Percentiles rank a stretch among this genome's conserved stretches.
phyloP scores from a whole-genome alignment of 2,113 vertebrate genomes.

The Sinocyclocheilus grahami region DNA sequence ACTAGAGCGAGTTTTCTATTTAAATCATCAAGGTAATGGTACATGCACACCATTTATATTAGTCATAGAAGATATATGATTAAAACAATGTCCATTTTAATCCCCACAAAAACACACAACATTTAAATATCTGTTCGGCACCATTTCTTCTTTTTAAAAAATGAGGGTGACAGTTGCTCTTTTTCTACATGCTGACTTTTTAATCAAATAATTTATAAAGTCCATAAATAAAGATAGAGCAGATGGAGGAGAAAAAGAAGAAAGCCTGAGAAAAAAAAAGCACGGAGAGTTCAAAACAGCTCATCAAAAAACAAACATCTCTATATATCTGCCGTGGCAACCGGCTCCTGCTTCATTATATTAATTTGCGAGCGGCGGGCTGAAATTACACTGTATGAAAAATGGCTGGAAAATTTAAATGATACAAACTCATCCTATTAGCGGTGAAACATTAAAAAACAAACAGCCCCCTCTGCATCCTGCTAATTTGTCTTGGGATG shows the following conservation, averaged over 20 bases:
- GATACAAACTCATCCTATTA: slow-evolving; percentile 99
- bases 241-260: slow-evolving; percentile 74
- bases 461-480: slow-evolving; percentile 85
- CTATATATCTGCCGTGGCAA: slow-evolving; percentile 93
- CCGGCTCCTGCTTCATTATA: slow-evolving; percentile 99
- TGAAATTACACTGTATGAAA: slow-evolving; percentile 97
- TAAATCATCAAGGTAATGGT: slow-evolving; percentile 75
- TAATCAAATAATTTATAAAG: slow-evolving; percentile 84
- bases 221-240: slow-evolving; percentile 77
- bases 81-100: slow-evolving; percentile 76
- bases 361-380: slow-evolving; percentile 98
- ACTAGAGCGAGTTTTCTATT: slow-evolving; percentile 62
- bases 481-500: slow-evolving; percentile 93
- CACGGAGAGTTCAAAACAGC: slow-evolving; percentile 79
- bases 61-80: slow-evolving; percentile 72
- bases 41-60: slow-evolving; percentile 66
- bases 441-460: slow-evolving; percentile 99
- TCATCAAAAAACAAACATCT: slow-evolving; percentile 88
- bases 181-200: slow-evolving; percentile 67
- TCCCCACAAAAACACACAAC: slow-evolving; percentile 68
- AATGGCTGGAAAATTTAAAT: slow-evolving; percentile 99
- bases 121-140: slow-evolving; percentile 70
- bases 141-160: slow-evolving; percentile 74
- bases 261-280: slow-evolving; percentile 71
- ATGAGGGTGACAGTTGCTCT: slow-evolving; percentile 67